These are phyloP conservation scores for Formica exsecta DNA, from an alignment of 1,140 invertebrate species.

Conservation along the genomic window DNA sequence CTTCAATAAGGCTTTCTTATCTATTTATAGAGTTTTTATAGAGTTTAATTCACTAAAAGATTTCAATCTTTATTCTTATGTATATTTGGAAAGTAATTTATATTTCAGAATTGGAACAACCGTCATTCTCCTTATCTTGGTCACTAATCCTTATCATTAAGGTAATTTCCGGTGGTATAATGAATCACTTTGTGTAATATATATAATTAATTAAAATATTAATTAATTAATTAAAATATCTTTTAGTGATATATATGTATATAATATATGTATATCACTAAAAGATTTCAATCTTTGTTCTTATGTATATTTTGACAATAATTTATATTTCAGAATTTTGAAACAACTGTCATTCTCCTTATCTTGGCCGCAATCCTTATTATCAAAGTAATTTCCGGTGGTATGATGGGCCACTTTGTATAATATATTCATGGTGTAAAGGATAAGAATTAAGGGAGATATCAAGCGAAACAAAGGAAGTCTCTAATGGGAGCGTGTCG, in stretches of 20 bases:
- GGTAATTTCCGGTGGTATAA: conserved; percentile 31
- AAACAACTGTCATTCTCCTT: conserved; percentile 5
- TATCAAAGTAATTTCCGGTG: conserved; percentile 39
- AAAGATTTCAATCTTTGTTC: not conserved
- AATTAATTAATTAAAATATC: no score
- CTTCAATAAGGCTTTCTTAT: not conserved
- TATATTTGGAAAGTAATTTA: conserved; percentile 12
- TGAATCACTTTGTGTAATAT: conserved; percentile 28
- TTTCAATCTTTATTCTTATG: not conserved
- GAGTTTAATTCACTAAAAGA: conserved; percentile 12
- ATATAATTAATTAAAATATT: not conserved
- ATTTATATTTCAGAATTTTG: conserved; percentile 19
- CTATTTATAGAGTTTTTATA: not conserved
- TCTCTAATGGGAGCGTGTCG: conserved; percentile 29
- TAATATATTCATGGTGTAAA: conserved; percentile 27
- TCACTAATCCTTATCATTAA: conserved; percentile 6
- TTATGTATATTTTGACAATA: not conserved
- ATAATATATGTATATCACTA: no score
- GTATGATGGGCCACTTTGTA: conserved; percentile 13
- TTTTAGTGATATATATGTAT: no score
- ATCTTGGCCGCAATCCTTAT: not conserved
- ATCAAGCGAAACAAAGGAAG: conserved; percentile 43
- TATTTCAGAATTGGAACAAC: conserved; percentile 1
- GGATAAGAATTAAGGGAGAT: not conserved
- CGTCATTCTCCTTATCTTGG: conserved; percentile 7